Evolutionary conservation across 2,113 vertebrate species (phyloP), one percentile per base, ranked within the genome.

Genomic region (Cnemophilus loriae): DNA sequence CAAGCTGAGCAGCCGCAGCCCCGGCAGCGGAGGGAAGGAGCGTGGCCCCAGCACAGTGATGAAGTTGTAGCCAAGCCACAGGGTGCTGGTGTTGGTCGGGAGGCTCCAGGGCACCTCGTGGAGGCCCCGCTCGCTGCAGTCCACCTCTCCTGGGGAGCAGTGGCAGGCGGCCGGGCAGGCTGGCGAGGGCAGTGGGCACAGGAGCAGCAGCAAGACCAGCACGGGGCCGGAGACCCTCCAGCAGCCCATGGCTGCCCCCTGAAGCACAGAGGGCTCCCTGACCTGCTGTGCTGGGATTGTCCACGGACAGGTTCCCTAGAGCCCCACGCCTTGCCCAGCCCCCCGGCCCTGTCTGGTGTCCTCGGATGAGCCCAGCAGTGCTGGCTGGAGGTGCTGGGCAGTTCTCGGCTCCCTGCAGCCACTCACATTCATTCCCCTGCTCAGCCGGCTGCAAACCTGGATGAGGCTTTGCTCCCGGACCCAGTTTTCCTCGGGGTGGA

Each of bases 61-160:
- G 52, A 76, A 94, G 86, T 98, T 98, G 93, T 96, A 96, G 90
- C 94, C 93, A 7, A 98, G 96, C 81, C 92, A 41, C 87, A 98
- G 79, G 8, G 21, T 2, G 59, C 92, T 97, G 71, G 93, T 63
- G 28, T 96, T 94, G 79, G 59, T 2, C 3, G 52, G 37, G 70
- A 98, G 78, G 65, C 65, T 70, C 15, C 18, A 84, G 0, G 98
- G 98, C 80, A 98, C 97, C 14, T 83, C 77, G 1, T 52, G 64
- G 33, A 98, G 95, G 32, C 57, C 93, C 4, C 56, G 97, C 19
- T 90, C 64, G 0, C 93, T 83, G 95, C 98, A 98, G 91, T 98
- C 97, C 47, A 17, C 96, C 22, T 89, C 67, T 15, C 74, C 91
- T 0, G 16, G 16, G 11, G 64, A 57, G 91, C 98, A 98, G 55